A percentile compares a stretch with the other conserved stretches of the same genome.
Conservation (phyloP, 2,888 invertebrate species). For the Tetramorium bicarinatum region DNA sequence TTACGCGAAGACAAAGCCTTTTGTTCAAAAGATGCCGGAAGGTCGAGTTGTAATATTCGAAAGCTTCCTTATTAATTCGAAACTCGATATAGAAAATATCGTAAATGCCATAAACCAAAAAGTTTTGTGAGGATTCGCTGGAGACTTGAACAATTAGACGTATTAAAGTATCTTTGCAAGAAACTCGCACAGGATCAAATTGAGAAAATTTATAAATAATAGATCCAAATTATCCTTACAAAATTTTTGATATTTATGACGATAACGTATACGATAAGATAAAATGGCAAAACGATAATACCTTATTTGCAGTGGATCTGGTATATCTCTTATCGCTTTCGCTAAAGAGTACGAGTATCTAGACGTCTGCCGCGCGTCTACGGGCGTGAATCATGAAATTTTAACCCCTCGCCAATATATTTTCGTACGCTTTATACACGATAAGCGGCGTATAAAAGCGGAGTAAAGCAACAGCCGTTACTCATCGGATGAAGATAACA, state of each 20-base stretch:
- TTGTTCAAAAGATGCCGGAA: slow-evolving; percentile 44
- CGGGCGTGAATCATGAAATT: slow-evolving; percentile 52
- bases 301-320: slow-evolving; percentile 38
- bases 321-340: slow-evolving; percentile 41
- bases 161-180: neutral
- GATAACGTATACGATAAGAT: slow-evolving; percentile 37
- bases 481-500: slow-evolving; percentile 57
- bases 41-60: slow-evolving; percentile 17
- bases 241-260: slow-evolving; percentile 24
- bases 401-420: slow-evolving; percentile 34
- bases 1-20: slow-evolving; percentile 65
- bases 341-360: slow-evolving; percentile 19
- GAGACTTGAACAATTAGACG: neutral
- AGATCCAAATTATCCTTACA: neutral
- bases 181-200: neutral
- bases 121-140: neutral
- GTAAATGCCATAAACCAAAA: neutral
- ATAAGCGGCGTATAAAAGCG: slow-evolving; percentile 50
- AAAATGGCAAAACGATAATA: slow-evolving; percentile 32
- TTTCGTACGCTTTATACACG: slow-evolving; percentile 40
- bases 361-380: slow-evolving; percentile 48
- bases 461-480: slow-evolving; percentile 46
- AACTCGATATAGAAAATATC: neutral
- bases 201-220: neutral
- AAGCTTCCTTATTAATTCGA: neutral